Evolutionary conservation across 2,888 invertebrate species (phyloP), one percentile per base, ranked within the genome.

Genomic region (Trichopria drosophilae): DNA sequence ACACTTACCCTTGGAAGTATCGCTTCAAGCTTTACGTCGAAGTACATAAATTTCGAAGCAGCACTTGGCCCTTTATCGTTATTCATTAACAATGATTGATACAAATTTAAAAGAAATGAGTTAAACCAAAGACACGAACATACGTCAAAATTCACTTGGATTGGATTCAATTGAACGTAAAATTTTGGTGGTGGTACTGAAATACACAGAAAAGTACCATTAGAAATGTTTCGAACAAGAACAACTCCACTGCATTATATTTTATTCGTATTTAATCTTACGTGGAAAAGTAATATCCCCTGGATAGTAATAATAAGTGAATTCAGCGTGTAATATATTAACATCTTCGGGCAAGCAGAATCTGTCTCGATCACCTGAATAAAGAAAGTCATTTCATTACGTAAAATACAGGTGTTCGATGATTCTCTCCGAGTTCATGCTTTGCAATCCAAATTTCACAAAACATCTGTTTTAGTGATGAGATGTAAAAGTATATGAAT

Each of bases 241-340:
- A 15, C 22, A 23, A 19, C 12, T 4, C 13, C 4, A n/a, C 3
- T 29, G 7, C 45, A 13, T 15, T 29, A 28, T 29, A 45, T 26
- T 1, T 1, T 35, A 39, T 15, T 1, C 31, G 15, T 31, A 29
- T 13, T 35, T 34, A 48, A 39, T 78, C 84, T 82, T 80, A 93
- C 93, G 79, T 67, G 93, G 93, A 78, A 92, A 93, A 65, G 87
- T 86, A 49, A 87, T 84, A 68, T 93, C 92, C 34, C 90, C 92
- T 0, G 96, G 95, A 72, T 96, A 96, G 73, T 97, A 98, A 76
- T 93, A 98, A 72, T 93, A 92, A 1, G 94, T 94, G 60, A 95
- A 89, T 73, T 99, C 98, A 0, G 95, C 88, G 76, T 98, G 97
- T n/a, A 98, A 72, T 20, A 95, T 84, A 13, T 93, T 90, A 62